These are phyloP conservation scores for Lytechinus pictus DNA, from an alignment of 35 echinoderm and acorn worm genomes.

Conservation along the genomic window DNA sequence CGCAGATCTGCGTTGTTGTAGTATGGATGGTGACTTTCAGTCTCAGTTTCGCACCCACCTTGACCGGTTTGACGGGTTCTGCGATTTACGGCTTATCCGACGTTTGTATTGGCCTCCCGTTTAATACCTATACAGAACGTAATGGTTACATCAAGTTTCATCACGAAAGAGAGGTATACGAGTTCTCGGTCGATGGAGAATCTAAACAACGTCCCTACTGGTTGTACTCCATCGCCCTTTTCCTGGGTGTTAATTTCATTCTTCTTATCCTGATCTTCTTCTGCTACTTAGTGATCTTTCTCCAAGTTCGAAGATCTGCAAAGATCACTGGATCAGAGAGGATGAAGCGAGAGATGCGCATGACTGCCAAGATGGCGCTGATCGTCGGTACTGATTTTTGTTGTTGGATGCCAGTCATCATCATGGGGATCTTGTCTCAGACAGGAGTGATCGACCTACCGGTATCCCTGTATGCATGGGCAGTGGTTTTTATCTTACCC, in stretches of 20 bases:
- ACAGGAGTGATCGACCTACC: slow-evolving; percentile 52
- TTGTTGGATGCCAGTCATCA: slow-evolving; percentile 88
- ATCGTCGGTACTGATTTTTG: slow-evolving; percentile 79
- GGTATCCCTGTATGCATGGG: slow-evolving; percentile 67
- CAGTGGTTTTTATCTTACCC: slow-evolving; percentile 76
- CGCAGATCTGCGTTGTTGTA: slow-evolving; percentile 8
- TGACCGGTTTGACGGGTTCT: slow-evolving; percentile 26
- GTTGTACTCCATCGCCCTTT: slow-evolving; percentile 69
- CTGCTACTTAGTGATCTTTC: slow-evolving; percentile 73
- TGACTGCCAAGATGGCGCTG: slow-evolving; percentile 74
- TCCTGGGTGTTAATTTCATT: slow-evolving; percentile 65
- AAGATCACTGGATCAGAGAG: not conserved
- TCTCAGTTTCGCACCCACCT: slow-evolving; percentile 50
- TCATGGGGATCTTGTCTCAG: slow-evolving; percentile 73
- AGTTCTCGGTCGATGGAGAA: slow-evolving; percentile 30
- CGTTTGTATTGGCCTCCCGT: slow-evolving; percentile 73
- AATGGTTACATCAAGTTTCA: not conserved
- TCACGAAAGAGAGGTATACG: slow-evolving; percentile 50
- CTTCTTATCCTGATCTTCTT: slow-evolving; percentile 62
- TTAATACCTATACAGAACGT: slow-evolving; percentile 42
- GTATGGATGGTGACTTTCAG: slow-evolving; percentile 55
- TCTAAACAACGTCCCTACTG: slow-evolving; percentile 50
- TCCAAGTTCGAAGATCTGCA: slow-evolving; percentile 60
- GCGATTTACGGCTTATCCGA: slow-evolving; percentile 73
- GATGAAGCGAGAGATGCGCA: slow-evolving; percentile 54